A percentile compares a stretch with the other conserved stretches of the same genome.
phyloP scores from a whole-genome alignment of 2,888 invertebrate species.

The Spatulosminthurus flaviceps region DNA sequence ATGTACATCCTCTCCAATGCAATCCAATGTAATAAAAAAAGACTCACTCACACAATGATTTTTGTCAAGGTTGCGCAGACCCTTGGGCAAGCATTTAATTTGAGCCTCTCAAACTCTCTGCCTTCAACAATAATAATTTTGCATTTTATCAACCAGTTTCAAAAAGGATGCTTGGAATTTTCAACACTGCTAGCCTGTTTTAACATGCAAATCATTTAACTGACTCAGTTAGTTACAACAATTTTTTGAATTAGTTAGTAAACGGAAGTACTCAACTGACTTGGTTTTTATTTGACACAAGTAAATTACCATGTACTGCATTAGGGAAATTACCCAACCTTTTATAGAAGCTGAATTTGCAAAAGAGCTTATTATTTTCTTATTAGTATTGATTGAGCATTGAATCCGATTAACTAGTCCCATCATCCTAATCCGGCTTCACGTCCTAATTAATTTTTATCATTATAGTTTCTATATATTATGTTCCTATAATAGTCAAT shows the following conservation, averaged over 20 bases:
- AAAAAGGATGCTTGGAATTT: not conserved
- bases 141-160: slow-evolving; percentile 18
- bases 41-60: slow-evolving; percentile 29
- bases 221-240: too few relatives aligned
- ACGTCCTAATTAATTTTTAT: not conserved
- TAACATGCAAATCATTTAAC: too few relatives aligned
- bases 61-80: slow-evolving; percentile 41
- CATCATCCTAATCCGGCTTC: slow-evolving; percentile 1
- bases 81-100: slow-evolving; percentile 29
- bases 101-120: not conserved
- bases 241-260: too few relatives aligned
- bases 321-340: too few relatives aligned
- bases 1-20: too few relatives aligned
- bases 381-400: too few relatives aligned
- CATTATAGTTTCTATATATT: too few relatives aligned
- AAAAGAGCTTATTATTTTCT: slow-evolving; percentile 3
- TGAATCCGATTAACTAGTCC: not conserved
- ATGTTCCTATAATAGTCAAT: not conserved
- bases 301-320: too few relatives aligned
- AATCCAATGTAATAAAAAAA: not conserved
- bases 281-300: too few relatives aligned
- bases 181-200: not conserved
- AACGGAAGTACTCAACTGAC: too few relatives aligned
- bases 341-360: not conserved
- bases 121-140: slow-evolving; percentile 6